Conservation (phyloP, 2,888 invertebrate genomes). For the Bursaphelenchus okinawaensis region DNA sequence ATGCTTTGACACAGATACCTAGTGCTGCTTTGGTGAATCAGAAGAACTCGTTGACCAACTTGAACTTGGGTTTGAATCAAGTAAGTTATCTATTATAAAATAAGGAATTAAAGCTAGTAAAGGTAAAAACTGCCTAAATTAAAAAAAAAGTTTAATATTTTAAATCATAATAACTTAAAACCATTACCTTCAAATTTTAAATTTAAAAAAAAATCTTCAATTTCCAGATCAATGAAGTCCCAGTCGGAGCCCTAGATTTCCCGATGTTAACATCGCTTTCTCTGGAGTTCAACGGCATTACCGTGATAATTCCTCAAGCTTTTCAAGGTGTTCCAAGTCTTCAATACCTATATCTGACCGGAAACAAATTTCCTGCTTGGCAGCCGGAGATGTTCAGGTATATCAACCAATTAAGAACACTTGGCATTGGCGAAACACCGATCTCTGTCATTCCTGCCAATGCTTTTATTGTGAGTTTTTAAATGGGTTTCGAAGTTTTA, state of each 20-base stretch:
- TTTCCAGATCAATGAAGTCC: slow-evolving; percentile 41
- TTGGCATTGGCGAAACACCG: slow-evolving; percentile 58
- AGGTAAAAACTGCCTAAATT: no score
- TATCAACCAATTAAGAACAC: slow-evolving; percentile 48
- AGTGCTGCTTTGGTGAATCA: slow-evolving; percentile 49
- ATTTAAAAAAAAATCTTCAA: no score
- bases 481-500: no score
- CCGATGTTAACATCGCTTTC: slow-evolving; percentile 55
- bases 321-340: slow-evolving; percentile 56
- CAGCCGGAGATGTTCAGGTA: slow-evolving; percentile 56
- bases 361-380: slow-evolving; percentile 56
- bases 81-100: slow-evolving; percentile 14
- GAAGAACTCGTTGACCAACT: slow-evolving; percentile 46
- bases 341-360: slow-evolving; percentile 57
- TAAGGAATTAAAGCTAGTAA: slow-evolving; percentile 12
- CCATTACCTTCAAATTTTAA: no score
- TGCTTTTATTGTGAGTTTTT: slow-evolving; percentile 46
- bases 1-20: slow-evolving; percentile 50
- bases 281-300: slow-evolving; percentile 57
- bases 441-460: slow-evolving; percentile 55
- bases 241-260: slow-evolving; percentile 56
- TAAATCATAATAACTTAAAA: no score
- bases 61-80: slow-evolving; percentile 55
- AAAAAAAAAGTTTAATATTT: no score
- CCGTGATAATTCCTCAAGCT: slow-evolving; percentile 52